Percentiles rank a stretch among this genome's conserved stretches.
Evolutionary conservation across 2,888 invertebrate species (phyloP).

Genomic region (Enchytraeus crypticus): DNA sequence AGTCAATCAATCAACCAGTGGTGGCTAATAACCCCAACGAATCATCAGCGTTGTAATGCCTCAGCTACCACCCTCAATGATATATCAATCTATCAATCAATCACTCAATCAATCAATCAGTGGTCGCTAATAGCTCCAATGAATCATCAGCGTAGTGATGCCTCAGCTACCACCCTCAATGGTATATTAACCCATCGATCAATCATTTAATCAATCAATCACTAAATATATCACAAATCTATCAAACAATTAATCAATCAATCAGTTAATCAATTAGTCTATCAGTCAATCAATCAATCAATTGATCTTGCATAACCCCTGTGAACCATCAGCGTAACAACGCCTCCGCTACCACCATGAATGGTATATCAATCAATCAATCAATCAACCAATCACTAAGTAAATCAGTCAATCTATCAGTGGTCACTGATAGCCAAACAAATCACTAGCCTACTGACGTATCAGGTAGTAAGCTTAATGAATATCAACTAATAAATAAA

Average conservation of each 20-base stretch:
- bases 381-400: too few relatives aligned
- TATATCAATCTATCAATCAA: conserved; percentile 18
- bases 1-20: conserved; percentile 70
- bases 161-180: conserved; percentile 42
- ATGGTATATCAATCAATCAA: conserved; percentile 31
- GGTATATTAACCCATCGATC: conserved; percentile 30
- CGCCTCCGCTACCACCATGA: conserved; percentile 43
- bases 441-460: too few relatives aligned
- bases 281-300: too few relatives aligned
- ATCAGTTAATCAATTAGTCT: too few relatives aligned
- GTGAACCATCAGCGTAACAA: conserved; percentile 49
- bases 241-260: too few relatives aligned
- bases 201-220: conserved; percentile 65
- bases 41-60: conserved; percentile 48
- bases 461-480: too few relatives aligned
- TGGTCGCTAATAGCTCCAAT: conserved; percentile 67
- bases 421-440: too few relatives aligned
- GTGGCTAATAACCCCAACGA: conserved; percentile 62
- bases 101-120: conserved; percentile 65
- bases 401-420: too few relatives aligned
- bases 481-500: too few relatives aligned
- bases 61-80: conserved; percentile 42
- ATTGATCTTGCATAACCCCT: conserved; percentile 69
- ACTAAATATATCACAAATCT: too few relatives aligned
- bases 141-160: conserved; percentile 48